phyloP scores from a whole-genome alignment of 2,797 vertebrate species.

The Potorous gilbertii region DNA sequence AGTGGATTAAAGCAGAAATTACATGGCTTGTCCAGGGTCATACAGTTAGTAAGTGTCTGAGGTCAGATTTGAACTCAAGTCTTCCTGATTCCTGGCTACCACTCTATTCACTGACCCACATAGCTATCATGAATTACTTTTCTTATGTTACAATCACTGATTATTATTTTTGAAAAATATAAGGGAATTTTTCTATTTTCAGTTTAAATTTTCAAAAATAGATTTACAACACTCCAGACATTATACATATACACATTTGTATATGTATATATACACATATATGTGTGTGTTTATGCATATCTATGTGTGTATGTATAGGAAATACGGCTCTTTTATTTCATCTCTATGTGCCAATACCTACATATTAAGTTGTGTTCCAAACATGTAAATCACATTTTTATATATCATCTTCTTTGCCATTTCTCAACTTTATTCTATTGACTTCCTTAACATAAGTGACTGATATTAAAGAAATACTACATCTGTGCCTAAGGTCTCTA shows the following conservation, averaged over 20 bases:
- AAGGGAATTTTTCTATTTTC: background rate
- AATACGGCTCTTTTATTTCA: background rate
- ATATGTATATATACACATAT: too few relatives aligned
- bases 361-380: background rate
- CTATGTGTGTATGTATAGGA: too few relatives aligned
- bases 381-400: background rate
- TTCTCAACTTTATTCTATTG: background rate
- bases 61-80: background rate
- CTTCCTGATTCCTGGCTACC: background rate
- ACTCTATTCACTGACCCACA: background rate
- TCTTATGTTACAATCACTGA: background rate
- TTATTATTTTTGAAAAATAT: background rate
- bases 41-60: background rate
- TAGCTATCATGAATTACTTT: background rate
- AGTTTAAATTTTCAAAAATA: background rate
- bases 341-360: background rate
- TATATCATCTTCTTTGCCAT: background rate
- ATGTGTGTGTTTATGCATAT: too few relatives aligned
- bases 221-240: too few relatives aligned
- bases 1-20: background rate
- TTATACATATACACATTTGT: too few relatives aligned
- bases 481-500: background rate
- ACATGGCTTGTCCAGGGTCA: background rate
- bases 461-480: background rate
- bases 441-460: background rate